Evolutionary conservation across 2,888 invertebrate species (phyloP).

Genomic region (Brachyopa scutellaris): DNA sequence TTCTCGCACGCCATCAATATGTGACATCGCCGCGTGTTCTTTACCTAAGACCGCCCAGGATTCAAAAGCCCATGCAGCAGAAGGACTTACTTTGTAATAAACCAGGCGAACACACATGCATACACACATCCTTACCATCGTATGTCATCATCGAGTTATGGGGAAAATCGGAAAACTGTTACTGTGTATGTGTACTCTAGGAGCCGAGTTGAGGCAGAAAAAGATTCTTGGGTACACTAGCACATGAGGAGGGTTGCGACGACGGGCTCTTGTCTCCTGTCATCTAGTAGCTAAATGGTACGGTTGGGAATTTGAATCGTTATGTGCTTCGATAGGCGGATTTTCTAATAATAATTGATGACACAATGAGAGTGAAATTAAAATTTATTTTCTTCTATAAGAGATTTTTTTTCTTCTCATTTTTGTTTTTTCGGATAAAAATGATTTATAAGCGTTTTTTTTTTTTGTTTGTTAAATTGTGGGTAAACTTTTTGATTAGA

Average conservation of each 20-base stretch:
- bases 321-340: conserved; percentile 70
- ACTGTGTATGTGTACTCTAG: background rate
- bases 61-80: conserved; percentile 2
- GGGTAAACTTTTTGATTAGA: conserved; percentile 22
- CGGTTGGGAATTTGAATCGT: conserved; percentile 69
- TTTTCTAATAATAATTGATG: conserved; percentile 72
- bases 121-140: background rate
- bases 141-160: conserved; percentile 19
- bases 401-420: conserved; percentile 12
- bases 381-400: conserved; percentile 58
- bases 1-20: conserved; percentile 62
- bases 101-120: conserved; percentile 30
- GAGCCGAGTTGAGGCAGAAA: conserved; percentile 11
- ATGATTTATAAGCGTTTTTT: conserved; percentile 59
- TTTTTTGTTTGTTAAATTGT: conserved; percentile 11
- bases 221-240: too few species aligned
- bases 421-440: conserved; percentile 28
- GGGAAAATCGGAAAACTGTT: conserved; percentile 2
- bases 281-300: conserved; percentile 67
- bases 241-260: background rate
- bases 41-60: conserved; percentile 8
- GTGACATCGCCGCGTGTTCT: conserved; percentile 55
- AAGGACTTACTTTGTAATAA: conserved; percentile 39
- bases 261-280: conserved; percentile 31
- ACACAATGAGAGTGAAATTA: conserved; percentile 66